These are phyloP conservation scores for Rhadina sibilatrix DNA, from an alignment of 2,113 vertebrate species.

Conservation along the genomic window DNA sequence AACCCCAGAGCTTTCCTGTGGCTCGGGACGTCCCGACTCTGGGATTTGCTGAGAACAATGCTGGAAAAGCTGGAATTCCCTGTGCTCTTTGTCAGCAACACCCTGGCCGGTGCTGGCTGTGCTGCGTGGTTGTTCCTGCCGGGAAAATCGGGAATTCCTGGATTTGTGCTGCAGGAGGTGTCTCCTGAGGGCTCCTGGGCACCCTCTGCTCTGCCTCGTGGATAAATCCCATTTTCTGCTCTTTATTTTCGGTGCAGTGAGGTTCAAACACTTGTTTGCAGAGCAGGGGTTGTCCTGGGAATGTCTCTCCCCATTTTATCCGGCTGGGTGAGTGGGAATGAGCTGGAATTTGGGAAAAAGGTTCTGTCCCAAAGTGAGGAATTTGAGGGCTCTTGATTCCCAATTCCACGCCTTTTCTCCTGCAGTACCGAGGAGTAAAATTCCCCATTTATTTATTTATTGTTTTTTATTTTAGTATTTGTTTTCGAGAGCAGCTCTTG, in stretches of 20 bases:
- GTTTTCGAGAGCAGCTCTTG: not conserved
- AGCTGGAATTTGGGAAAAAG: not conserved
- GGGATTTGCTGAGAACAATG: not conserved
- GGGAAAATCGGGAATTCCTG: not conserved
- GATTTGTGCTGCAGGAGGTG: fast-evolving
- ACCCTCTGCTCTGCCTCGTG: not conserved
- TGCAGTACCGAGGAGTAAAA: not conserved
- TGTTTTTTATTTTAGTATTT: not conserved
- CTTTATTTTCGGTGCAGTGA: not conserved
- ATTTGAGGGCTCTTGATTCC: not conserved
- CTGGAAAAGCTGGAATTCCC: not conserved
- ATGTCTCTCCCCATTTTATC: not conserved
- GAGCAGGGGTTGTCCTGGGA: too few relatives aligned
- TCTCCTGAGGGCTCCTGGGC: not conserved
- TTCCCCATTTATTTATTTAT: not conserved
- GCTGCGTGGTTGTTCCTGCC: not conserved
- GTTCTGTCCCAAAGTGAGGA: not conserved
- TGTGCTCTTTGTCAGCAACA: not conserved
- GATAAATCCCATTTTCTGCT: not conserved
- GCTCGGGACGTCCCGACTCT: fast-evolving
- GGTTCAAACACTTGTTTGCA: too few relatives aligned
- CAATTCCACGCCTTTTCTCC: fast-evolving
- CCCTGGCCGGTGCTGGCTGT: not conserved
- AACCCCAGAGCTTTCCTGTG: too few relatives aligned
- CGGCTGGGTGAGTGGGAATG: too few relatives aligned